phyloP scores from a whole-genome alignment of 35 echinoderm and acorn worm species.

The Anneissia japonica region DNA sequence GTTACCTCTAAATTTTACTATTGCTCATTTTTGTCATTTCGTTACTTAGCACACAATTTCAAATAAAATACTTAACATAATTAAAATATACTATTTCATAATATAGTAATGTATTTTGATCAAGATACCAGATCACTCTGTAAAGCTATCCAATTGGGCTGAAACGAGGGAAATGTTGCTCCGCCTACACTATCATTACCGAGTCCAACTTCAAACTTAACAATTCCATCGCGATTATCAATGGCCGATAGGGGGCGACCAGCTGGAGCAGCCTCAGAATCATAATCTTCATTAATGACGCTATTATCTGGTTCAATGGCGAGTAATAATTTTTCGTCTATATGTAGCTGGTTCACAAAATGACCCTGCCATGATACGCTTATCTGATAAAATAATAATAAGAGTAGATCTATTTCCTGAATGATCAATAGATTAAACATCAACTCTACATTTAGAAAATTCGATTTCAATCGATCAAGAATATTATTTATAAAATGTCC shows the following conservation, averaged over 20 bases:
- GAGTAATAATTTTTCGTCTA: neutral
- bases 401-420: too few relatives aligned
- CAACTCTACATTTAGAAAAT: too few relatives aligned
- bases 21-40: too few relatives aligned
- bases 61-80: too few relatives aligned
- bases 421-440: too few relatives aligned
- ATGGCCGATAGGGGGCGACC: neutral
- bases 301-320: neutral
- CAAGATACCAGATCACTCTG: neutral
- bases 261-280: neutral
- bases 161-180: neutral
- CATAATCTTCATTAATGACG: neutral
- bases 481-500: too few relatives aligned
- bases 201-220: neutral
- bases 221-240: neutral
- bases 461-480: too few relatives aligned
- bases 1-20: too few relatives aligned
- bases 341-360: neutral
- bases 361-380: neutral
- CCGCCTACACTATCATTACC: neutral
- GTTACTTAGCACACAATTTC: too few relatives aligned
- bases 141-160: neutral
- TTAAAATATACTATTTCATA: too few relatives aligned
- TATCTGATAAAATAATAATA: too few relatives aligned
- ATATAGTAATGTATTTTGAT: too few relatives aligned